Percentiles rank a stretch among this genome's conserved stretches.
Evolutionary conservation across 2,888 invertebrate genomes (phyloP).

Genomic region (Drosophila anceps): DNA sequence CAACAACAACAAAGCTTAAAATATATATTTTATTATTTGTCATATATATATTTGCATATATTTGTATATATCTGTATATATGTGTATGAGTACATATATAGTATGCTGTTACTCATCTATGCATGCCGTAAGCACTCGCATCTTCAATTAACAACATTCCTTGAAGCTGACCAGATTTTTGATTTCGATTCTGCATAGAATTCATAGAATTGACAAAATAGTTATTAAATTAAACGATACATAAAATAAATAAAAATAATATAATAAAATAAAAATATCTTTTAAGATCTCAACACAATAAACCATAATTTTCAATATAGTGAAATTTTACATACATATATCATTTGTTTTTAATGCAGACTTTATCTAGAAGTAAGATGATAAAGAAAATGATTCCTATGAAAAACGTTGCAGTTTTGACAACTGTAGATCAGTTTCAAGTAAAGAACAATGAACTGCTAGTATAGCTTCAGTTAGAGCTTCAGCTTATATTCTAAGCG

Average conservation of each 20-base stretch:
- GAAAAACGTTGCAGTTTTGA: too few species aligned
- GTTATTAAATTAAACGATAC: background rate
- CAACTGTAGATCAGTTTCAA: too few species aligned
- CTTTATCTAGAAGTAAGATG: too few species aligned
- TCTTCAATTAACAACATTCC: conserved; percentile 49
- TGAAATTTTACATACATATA: too few species aligned
- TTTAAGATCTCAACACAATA: too few species aligned
- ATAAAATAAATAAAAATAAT: background rate
- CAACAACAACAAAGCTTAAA: background rate
- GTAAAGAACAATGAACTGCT: too few species aligned
- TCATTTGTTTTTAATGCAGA: too few species aligned
- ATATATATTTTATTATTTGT: too few species aligned
- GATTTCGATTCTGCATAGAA: background rate
- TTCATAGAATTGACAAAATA: background rate
- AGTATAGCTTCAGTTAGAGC: too few species aligned
- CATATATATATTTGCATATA: background rate
- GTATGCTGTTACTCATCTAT: conserved; percentile 11
- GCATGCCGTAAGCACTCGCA: conserved; percentile 7
- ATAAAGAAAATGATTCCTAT: too few species aligned
- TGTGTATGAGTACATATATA: background rate
- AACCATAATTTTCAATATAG: too few species aligned
- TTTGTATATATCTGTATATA: background rate
- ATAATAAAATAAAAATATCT: background rate
- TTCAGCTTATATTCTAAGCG: too few species aligned
- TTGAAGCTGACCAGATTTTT: conserved; percentile 16